Base-by-base conservation (phyloP, 1,140 invertebrate species). In the Cyphomyrmex costatus region DNA sequence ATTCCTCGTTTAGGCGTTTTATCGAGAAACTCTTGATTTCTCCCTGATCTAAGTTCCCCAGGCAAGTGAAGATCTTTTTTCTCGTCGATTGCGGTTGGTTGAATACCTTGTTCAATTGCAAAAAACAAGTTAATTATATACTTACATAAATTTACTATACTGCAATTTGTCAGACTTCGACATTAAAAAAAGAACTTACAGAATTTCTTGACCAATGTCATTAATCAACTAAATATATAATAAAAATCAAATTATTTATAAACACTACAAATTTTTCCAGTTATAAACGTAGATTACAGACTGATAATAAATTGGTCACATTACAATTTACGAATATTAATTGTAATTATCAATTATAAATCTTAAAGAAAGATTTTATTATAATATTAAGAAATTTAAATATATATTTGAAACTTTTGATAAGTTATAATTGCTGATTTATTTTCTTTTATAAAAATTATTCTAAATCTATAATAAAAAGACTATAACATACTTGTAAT, bases 11-110 rank as follows among this genome's bases (percentile, higher is more conserved):
- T 83, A 49, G 36, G 56, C 36, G 68, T 8, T 73, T 42, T 83
- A 73, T 74, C 61, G 79, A 74, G 56, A 83, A 83, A 83, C 68
- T 60, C 79, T 46, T 73, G 79, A 82, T 82, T 73, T 74, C 53
- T 73, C n/a, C 36, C 51, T 71, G 33, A 71, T 82, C 66, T 71
- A 42, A 66, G 53, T 71, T 42, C 19, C 51, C 14, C 36, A 27
- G 36, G 42, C 68, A 33, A 61, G 53, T 24, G 53, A 83, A 51
- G 36, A 49, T 42, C 79, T 83, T 83, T 83, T 82, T 83, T 56
- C 14, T 82, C 53, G 27, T n/a, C 66, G 66, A 60, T 60, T 83
- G 27, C 53, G 53, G 36, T 74, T 60, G 53, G 73, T 83, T 74
- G 36, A 42, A 46, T 74, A 74, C 27, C 68, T 73, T 36, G 12